Base-by-base conservation (phyloP, 2,797 vertebrate species). In the Tapirus indicus region DNA sequence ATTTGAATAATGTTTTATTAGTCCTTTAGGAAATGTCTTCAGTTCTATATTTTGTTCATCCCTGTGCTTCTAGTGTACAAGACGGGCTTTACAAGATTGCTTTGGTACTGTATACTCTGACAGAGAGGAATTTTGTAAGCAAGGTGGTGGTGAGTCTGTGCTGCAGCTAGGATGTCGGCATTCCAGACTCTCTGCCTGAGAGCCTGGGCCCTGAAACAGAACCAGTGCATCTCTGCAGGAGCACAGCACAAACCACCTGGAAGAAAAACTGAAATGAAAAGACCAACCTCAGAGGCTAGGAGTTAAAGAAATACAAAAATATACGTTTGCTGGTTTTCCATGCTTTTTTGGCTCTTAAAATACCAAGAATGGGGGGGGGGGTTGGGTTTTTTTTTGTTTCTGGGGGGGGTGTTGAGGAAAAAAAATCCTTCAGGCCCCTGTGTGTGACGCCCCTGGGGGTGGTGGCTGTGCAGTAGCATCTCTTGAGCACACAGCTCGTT, bases 401-500 rank as follows among this genome's bases (percentile, higher is more conserved):
- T 29, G 8, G 17, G 17, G 32, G 35, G 62, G 74, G 12, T 27
- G 20, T 80, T 82, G 47, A 93, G 79, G 23, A 78, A 91, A 92
- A 87, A 95, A 91, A 93, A 91, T 94, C 75, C 88, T 96, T 87
- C 66, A 71, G 94, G 78, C 96, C 91, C 97, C 93, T 83, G 44
- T 91, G 95, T 91, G 82, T 78, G 83, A 68, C 47, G 92, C 94
- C 71, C 97, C n/a, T 18, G 3, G 77, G 88, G 92, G 97, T 58
- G 87, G 14, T 88, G 52, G 96, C 98, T 97, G 98, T 97, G 98
- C 96, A 80, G 98, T 95, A 93, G 97, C 96, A 90, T 97, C 97
- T 97, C 97, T 91, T 97, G 88, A 86, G 97, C 98, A 97, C 97
- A 97, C 97, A 93, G 98, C 82, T 78, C 98, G 94, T 97, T 97